Conservation (phyloP, 2,888 invertebrate species). For the Mactromeris polynyma region DNA sequence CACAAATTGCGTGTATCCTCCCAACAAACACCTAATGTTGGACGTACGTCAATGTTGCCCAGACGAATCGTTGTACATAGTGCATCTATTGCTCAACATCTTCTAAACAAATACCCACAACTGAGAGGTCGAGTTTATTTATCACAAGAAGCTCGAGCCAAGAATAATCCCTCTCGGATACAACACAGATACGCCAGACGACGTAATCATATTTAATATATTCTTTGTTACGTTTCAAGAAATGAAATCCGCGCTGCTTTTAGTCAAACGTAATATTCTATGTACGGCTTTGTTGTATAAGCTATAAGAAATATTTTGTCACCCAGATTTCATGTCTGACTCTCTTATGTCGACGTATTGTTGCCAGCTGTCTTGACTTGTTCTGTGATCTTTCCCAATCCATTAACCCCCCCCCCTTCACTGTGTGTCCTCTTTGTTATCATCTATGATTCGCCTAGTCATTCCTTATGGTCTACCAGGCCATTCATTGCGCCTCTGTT, state of each 20-base stretch:
- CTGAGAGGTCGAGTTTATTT: conserved; percentile 60
- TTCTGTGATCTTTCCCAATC: too few species aligned
- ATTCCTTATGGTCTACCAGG: too few species aligned
- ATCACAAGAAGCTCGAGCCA: conserved; percentile 44
- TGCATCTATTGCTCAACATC: conserved; percentile 48
- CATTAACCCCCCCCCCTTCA: too few species aligned
- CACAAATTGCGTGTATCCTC: background rate
- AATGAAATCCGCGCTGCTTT: background rate
- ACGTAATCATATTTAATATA: background rate
- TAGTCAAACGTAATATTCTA: too few species aligned
- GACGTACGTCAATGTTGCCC: conserved; percentile 19
- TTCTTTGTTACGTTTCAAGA: background rate
- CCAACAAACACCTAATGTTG: background rate
- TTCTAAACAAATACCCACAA: conserved; percentile 54
- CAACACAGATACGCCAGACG: conserved; percentile 40
- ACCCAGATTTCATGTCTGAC: too few species aligned
- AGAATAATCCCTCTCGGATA: conserved; percentile 23
- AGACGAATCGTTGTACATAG: conserved; percentile 58
- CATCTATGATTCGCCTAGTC: too few species aligned
- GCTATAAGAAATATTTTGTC: too few species aligned
- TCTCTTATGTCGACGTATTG: too few species aligned
- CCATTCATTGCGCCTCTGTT: too few species aligned
- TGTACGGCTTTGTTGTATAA: too few species aligned
- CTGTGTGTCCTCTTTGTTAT: too few species aligned
- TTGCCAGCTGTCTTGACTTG: too few species aligned